A percentile compares a stretch with the other conserved stretches of the same genome.
phyloP scores from a whole-genome alignment of 1,140 invertebrate species.

The Tetramorium parvispinum region DNA sequence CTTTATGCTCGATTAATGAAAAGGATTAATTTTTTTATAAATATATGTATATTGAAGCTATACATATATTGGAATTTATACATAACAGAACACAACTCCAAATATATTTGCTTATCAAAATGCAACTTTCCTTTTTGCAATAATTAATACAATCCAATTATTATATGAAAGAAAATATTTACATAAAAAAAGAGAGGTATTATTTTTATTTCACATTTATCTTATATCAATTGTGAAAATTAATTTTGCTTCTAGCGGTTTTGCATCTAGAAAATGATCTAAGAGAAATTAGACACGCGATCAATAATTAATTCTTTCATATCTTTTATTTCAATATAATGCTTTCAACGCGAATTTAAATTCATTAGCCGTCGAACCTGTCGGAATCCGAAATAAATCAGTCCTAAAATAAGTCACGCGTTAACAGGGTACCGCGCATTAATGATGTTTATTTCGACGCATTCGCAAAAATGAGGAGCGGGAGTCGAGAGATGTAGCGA shows the following conservation, averaged over 20 bases:
- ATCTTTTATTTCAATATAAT: background rate
- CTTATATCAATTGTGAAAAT: background rate
- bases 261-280: background rate
- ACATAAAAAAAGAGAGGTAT: background rate
- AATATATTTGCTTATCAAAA: background rate
- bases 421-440: slow-evolving; percentile 5
- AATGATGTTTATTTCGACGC: slow-evolving; percentile 48
- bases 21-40: background rate
- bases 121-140: background rate
- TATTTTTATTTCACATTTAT: background rate
- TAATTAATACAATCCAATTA: background rate
- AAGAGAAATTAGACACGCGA: background rate
- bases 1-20: background rate
- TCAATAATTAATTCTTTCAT: background rate
- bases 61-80: background rate
- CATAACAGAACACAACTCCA: background rate
- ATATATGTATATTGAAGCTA: background rate
- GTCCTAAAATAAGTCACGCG: slow-evolving; percentile 5
- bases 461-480: background rate
- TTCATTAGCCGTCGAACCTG: slow-evolving; percentile 3
- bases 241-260: background rate
- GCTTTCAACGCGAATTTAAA: background rate
- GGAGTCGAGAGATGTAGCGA: background rate
- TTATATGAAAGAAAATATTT: background rate
- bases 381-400: slow-evolving; percentile 1